Base-by-base conservation (phyloP, 2,113 vertebrate genomes). In the Rhagologus leucostigma region DNA sequence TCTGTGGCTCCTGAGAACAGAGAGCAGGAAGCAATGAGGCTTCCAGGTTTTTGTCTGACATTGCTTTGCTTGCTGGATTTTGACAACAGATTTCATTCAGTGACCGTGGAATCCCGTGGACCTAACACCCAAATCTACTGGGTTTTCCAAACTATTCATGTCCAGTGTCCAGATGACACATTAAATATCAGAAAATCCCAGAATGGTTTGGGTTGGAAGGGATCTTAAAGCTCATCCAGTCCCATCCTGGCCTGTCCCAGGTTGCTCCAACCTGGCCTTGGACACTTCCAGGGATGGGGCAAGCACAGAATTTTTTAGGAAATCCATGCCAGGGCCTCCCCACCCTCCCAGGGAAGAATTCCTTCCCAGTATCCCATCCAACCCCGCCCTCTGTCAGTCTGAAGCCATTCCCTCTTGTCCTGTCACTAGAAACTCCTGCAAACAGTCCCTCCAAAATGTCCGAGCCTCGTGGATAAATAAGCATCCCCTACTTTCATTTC, bases 91-190 rank as follows among this genome's bases (percentile, higher is more conserved):
- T 85, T 62, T 65, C 37, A 5, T 20, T 33, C 39, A 21, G 13
- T 11, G 10, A 47, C 7, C 0, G 0, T 1, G 2, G 57, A 86
- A 73, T 46, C 44, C 39, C 68, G 71, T 13, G 21, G 41, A 33
- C 12, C 4, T 0, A 62, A 33, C 47, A 50, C 1, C 13, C 20
- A 33, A n/a, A 74, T 49, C 24, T 13, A 11, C 26, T 46, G 49
- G 30, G 22, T 9, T 52, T 79, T 33, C 24, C 23, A 62, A 60
- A 22, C 20, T 6, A 6, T 9, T 0, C 4, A 6, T 14, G 20
- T 1, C 39, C 50, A 33, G 13, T 41, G 49, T 22, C 27, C 30
- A 67, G 56, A 47, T 8, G 16, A 32, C 77, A 87, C 42, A 53
- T 55, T 11, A n/a, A 85, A 16, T 16, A 65, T 7, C 50, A 49